Base-by-base conservation (phyloP, 2,113 vertebrate genomes). In the Cyanoderma ruficeps region DNA sequence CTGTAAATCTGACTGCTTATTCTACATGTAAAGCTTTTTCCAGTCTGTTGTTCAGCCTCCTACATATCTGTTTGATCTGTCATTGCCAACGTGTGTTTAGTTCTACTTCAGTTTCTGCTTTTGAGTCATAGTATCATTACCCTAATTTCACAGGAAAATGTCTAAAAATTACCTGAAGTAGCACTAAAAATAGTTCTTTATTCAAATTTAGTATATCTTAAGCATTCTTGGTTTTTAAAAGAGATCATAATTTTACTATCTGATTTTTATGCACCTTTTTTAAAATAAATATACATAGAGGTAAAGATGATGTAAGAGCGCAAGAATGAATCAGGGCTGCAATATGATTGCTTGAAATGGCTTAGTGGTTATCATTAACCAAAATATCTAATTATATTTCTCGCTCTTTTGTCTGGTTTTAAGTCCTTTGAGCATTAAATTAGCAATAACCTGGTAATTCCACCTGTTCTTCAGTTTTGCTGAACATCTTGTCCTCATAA, bases 61-160 rank as follows among this genome's bases (percentile, higher is more conserved):
- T 86, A 94, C 88, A 1, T 90, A 78, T 9, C 63, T 91, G 64
- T 96, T 94, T 94, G 82, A 83, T 92, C 92, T 90, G 64, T 83
- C 44, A 16, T 35, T 89, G 50, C 55, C 25, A 88, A 56, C 44
- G 11, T 75, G 39, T 44, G 37, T 75, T 86, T 41, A 46, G 71
- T 90, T 96, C 63, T 89, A 15, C 39, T 94, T 94, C 4, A 2
- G 71, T 93, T 95, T 96, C 93, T 90, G 52, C 44, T 91, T 97
- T 81, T 97, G 93, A 96, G 64, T 96, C 96, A 94, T 44, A 75
- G 37, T 93, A 71, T 94, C 76, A 20, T 81, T 96, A 83, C 88
- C 64, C 23, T 53, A 49, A 57, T 89, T 84, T 88, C 72, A 83
- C 14, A 90, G 80, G 87, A 93, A 94, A 44, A 53, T 19, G 9